Conservation (phyloP, 2,113 vertebrate species). For the Beaufortia kweichowensis region DNA sequence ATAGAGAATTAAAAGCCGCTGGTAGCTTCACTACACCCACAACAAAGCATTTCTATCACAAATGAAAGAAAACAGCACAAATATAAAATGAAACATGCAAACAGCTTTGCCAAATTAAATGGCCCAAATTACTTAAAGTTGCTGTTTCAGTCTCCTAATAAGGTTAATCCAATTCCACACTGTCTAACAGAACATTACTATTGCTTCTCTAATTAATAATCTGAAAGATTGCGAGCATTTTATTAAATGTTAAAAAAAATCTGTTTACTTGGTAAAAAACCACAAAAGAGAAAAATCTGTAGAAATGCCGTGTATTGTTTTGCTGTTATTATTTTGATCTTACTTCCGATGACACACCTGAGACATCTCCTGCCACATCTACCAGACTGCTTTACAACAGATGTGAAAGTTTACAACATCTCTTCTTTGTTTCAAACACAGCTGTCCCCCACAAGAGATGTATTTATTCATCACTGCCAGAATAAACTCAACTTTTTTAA, state of each 20-base stretch:
- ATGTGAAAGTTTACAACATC: constrained; percentile 29
- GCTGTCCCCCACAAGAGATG: constrained; percentile 8
- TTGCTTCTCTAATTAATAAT: background rate
- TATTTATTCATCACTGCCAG: constrained; percentile 30
- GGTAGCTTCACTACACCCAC: background rate
- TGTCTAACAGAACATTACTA: background rate
- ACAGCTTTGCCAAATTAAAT: background rate
- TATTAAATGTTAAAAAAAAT: background rate
- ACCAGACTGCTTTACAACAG: constrained; percentile 27
- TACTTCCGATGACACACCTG: constrained; percentile 39
- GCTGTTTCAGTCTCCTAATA: background rate
- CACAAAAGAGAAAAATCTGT: background rate
- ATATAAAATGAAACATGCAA: background rate
- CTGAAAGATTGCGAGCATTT: background rate
- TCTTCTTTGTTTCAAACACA: constrained; percentile 35
- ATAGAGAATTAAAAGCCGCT: background rate
- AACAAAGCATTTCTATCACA: constrained; percentile 3
- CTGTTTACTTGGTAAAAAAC: background rate
- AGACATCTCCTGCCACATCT: constrained; percentile 46
- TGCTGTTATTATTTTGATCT: constrained; percentile 4
- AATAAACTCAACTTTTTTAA: constrained; percentile 25
- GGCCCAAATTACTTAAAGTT: background rate
- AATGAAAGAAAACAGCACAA: constrained; percentile 2
- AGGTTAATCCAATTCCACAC: background rate
- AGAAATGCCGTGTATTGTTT: constrained; percentile 2